Conservation (phyloP, 2,888 invertebrate genomes). For the Leptopilina drosophilae region DNA sequence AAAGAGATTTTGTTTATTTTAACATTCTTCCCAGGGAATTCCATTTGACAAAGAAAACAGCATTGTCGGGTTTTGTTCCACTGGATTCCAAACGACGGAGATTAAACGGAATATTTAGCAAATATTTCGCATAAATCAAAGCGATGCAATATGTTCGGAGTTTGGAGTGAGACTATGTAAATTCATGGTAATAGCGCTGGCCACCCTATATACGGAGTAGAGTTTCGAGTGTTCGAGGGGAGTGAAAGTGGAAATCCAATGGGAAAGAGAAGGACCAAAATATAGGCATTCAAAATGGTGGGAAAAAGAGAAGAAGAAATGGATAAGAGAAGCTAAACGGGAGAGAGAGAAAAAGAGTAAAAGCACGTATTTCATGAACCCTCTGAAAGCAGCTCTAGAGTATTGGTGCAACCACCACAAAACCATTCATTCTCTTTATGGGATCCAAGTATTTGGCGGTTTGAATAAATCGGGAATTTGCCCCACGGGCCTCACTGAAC, state of each 20-base stretch:
- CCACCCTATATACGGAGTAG: slow-evolving; percentile 65
- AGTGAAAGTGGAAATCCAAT: slow-evolving; percentile 47
- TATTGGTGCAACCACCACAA: slow-evolving; percentile 70
- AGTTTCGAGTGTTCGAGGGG: slow-evolving; percentile 61
- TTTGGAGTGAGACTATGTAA: slow-evolving; percentile 72
- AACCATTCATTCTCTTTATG: slow-evolving; percentile 75
- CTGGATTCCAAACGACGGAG: slow-evolving; percentile 65
- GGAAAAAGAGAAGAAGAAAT: slow-evolving; percentile 49
- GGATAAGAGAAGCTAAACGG: slow-evolving; percentile 43
- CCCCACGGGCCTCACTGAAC: slow-evolving; percentile 54
- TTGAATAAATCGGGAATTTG: slow-evolving; percentile 74
- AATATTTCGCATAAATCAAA: slow-evolving; percentile 76
- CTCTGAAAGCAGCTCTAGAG: slow-evolving; percentile 66
- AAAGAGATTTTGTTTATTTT: not conserved
- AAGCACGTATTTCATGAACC: slow-evolving; percentile 73
- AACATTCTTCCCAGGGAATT: not conserved
- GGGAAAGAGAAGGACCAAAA: slow-evolving; percentile 48
- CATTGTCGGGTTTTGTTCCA: slow-evolving; percentile 55
- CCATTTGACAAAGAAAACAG: slow-evolving; percentile 40
- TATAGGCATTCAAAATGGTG: slow-evolving; percentile 51
- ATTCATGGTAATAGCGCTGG: slow-evolving; percentile 74
- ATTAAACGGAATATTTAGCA: slow-evolving; percentile 75
- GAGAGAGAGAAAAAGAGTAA: slow-evolving; percentile 54
- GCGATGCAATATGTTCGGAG: slow-evolving; percentile 73
- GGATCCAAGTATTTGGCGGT: slow-evolving; percentile 72